phyloP scores from a whole-genome alignment of 2,797 vertebrate species.

The Acestrorhynchus altus region DNA sequence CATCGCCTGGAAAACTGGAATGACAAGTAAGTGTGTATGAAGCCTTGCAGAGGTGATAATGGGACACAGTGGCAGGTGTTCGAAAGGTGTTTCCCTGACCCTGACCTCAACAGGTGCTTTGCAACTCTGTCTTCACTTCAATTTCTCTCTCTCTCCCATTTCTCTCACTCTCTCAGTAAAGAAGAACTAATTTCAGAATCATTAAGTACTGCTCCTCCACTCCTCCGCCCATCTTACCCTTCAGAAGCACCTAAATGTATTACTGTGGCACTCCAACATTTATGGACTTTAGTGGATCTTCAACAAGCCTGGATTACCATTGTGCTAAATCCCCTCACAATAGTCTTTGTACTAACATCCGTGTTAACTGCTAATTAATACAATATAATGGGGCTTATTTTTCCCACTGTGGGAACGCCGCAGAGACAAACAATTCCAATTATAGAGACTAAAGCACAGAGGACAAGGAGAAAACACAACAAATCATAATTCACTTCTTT shows the following conservation, averaged over 20 bases:
- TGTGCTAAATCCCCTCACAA: constrained; percentile 54
- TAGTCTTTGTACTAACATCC: constrained; percentile 35
- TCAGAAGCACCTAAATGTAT: constrained; percentile 37
- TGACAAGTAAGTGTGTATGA: background rate
- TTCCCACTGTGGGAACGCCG: constrained; percentile 36
- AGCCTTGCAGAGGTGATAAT: constrained; percentile 34
- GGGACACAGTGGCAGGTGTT: constrained; percentile 25
- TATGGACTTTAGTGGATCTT: constrained; percentile 37
- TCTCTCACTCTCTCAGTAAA: background rate
- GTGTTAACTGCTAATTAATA: constrained; percentile 53
- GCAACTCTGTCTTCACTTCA: constrained; percentile 13
- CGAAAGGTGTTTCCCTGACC: constrained; percentile 35
- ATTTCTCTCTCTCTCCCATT: constrained; percentile 1
- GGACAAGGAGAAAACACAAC: constrained; percentile 47
- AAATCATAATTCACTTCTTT: constrained; percentile 46
- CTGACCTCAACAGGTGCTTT: constrained; percentile 39
- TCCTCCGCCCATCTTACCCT: constrained; percentile 1
- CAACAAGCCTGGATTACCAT: constrained; percentile 37
- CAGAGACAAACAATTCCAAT: constrained; percentile 33
- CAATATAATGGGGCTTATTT: constrained; percentile 42
- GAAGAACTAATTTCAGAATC: background rate
- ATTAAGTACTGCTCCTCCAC: constrained; percentile 14
- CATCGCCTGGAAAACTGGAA: background rate
- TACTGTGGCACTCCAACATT: constrained; percentile 22
- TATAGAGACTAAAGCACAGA: constrained; percentile 3